Evolutionary conservation across 2,888 invertebrate species (phyloP).

Genomic region (Philereme transversata): DNA sequence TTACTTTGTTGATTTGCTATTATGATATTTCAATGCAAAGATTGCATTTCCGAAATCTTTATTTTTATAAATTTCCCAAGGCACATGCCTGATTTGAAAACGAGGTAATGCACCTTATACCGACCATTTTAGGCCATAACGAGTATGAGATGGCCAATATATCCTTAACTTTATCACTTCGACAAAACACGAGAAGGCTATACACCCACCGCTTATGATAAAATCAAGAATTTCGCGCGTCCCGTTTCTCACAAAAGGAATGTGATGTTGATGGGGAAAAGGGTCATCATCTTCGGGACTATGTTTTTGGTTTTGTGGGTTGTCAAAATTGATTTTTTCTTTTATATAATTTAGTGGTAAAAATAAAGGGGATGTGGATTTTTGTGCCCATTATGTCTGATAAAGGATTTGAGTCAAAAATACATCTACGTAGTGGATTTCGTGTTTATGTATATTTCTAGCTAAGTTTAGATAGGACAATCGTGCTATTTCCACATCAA

Average conservation of each 20-base stretch:
- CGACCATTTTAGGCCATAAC: conserved; percentile 31
- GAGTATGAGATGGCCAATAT: conserved; percentile 36
- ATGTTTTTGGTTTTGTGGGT: background rate
- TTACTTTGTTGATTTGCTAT: too few relatives aligned
- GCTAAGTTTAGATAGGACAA: background rate
- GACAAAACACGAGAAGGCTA: conserved; percentile 27
- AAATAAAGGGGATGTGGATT: too few relatives aligned
- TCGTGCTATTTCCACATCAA: conserved; percentile 29
- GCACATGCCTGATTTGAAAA: conserved; percentile 18
- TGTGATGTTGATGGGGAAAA: background rate
- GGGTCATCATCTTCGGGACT: background rate
- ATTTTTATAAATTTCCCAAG: background rate
- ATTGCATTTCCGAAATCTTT: background rate
- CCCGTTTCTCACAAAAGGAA: conserved; percentile 4
- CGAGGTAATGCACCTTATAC: conserved; percentile 29
- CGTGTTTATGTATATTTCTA: background rate
- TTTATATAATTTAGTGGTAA: too few relatives aligned
- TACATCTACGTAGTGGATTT: too few relatives aligned
- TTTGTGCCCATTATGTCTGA: too few relatives aligned
- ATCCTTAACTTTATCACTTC: conserved; percentile 40
- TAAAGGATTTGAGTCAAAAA: too few relatives aligned
- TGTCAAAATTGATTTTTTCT: background rate
- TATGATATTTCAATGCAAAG: too few relatives aligned
- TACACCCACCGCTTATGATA: conserved; percentile 38
- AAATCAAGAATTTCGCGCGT: conserved; percentile 14